A percentile compares a stretch with the other conserved stretches of the same genome.
Conservation (phyloP, 2,888 invertebrate species). For the Mythimna albipuncta region DNA sequence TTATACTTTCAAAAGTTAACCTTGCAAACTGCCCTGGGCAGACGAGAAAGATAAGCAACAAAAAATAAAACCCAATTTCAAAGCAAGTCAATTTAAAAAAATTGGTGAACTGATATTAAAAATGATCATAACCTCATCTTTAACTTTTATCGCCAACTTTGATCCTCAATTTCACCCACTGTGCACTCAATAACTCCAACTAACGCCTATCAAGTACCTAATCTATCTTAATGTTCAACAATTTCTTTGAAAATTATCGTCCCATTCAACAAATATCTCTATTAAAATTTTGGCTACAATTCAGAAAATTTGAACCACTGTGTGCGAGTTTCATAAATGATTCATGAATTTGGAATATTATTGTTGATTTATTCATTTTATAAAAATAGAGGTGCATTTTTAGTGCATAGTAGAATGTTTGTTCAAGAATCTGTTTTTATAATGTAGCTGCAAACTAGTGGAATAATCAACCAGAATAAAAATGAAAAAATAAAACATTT, state of each 20-base stretch:
- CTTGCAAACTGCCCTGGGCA: not conserved
- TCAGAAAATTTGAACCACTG: conserved; percentile 37
- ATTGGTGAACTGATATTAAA: not conserved
- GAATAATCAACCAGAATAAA: not conserved
- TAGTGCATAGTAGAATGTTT: not conserved
- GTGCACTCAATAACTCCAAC: conserved; percentile 26
- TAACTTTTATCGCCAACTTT: conserved; percentile 23
- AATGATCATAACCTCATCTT: not conserved
- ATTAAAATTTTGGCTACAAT: conserved; percentile 42
- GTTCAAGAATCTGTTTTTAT: not conserved
- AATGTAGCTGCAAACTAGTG: not conserved
- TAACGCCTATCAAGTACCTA: conserved; percentile 6
- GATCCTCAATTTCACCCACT: conserved; percentile 4
- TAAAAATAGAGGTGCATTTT: not conserved
- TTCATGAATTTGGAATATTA: conserved; percentile 15
- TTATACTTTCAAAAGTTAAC: no score
- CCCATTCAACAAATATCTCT: conserved; percentile 31
- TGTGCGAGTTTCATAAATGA: conserved; percentile 27
- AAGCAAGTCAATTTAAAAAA: not conserved
- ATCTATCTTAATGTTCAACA: conserved; percentile 28
- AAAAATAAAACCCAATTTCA: not conserved
- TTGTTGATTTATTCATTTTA: conserved; percentile 20
- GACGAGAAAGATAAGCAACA: not conserved
- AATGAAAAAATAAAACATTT: not conserved
- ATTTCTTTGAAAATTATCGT: conserved; percentile 20